Base-by-base conservation (phyloP, 2,888 invertebrate genomes). In the Spisula subtruncata region DNA sequence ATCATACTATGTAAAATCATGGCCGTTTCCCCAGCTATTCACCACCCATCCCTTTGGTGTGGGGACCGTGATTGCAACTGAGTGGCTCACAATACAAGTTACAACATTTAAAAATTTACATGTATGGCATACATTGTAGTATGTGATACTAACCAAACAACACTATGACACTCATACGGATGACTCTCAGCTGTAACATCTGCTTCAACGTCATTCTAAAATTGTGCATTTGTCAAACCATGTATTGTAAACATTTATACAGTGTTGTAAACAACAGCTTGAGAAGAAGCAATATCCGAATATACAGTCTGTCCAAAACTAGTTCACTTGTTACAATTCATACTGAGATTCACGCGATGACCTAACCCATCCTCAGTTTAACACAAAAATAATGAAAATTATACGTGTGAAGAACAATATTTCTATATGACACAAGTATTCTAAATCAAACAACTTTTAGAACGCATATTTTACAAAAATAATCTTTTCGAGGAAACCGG, bases 71-170 rank as follows among this genome's bases (percentile, higher is more conserved):
- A n/a, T n/a, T n/a, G n/a, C n/a, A n/a, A n/a, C n/a, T n/a, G n/a
- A n/a, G n/a, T n/a, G n/a, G n/a, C n/a, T n/a, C n/a, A n/a, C n/a
- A n/a, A n/a, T n/a, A n/a, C n/a, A n/a, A n/a, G n/a, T n/a, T n/a
- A 41, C 41, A 41, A 41, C 41, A 41, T 41, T n/a, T 41, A 41
- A 41, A 51, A 51, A 51, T 51, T 51, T 6, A 51, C 51, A 16
- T 51, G 51, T 41, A 41, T 8, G 5, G 51, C n/a, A n/a, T n/a
- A n/a, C n/a, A n/a, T n/a, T n/a, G n/a, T n/a, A n/a, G n/a, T n/a
- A n/a, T n/a, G n/a, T n/a, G n/a, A n/a, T 51, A 66, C 60, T 25
- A 66, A 66, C 60, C 60, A n/a, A 66, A 10, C n/a, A 66, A 66
- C 60, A 66, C 25, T 8, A n/a, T 5, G 16, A 51, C 51, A 51